Evolutionary conservation across 2,797 vertebrate species (phyloP).

Genomic region (Chaunax sp.): DNA sequence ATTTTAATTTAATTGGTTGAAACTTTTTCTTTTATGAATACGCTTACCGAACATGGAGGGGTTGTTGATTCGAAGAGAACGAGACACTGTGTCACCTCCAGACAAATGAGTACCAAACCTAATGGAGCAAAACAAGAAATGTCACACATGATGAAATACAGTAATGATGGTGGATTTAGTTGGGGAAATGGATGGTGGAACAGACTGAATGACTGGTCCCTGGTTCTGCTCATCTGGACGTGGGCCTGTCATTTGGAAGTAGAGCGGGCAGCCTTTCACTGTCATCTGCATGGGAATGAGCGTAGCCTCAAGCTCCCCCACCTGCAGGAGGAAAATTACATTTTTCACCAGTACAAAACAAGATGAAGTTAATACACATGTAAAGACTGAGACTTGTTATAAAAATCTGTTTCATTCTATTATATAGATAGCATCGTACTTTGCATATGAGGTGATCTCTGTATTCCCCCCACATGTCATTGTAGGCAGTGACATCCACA

Average conservation of each 20-base stretch:
- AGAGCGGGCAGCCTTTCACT: constrained; percentile 92
- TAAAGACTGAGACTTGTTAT: neutral
- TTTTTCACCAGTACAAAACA: neutral
- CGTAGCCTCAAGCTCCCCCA: constrained; percentile 83
- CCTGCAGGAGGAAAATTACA: constrained; percentile 74
- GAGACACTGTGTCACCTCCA: constrained; percentile 87
- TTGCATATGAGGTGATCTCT: constrained; percentile 88
- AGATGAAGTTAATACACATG: neutral
- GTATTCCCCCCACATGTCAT: constrained; percentile 97
- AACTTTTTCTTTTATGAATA: neutral
- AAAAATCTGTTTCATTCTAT: neutral
- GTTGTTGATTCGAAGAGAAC: constrained; percentile 89
- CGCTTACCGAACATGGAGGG: constrained; percentile 88
- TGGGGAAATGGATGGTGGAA: neutral
- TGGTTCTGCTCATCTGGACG: constrained; percentile 70
- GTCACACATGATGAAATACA: neutral
- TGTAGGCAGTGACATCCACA: constrained; percentile 87
- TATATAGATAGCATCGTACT: constrained; percentile 78
- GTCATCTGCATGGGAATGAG: constrained; percentile 88
- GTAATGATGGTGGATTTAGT: neutral
- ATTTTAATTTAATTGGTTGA: neutral
- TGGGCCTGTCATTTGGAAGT: constrained; percentile 88
- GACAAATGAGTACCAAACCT: constrained; percentile 93
- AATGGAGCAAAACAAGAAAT: constrained; percentile 23
- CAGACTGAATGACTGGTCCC: constrained; percentile 84